Evolutionary conservation across 30 jellyfish, hydroid and myxozoan genomes (phyloP).

Genomic region (Cassiopea xamachana): DNA sequence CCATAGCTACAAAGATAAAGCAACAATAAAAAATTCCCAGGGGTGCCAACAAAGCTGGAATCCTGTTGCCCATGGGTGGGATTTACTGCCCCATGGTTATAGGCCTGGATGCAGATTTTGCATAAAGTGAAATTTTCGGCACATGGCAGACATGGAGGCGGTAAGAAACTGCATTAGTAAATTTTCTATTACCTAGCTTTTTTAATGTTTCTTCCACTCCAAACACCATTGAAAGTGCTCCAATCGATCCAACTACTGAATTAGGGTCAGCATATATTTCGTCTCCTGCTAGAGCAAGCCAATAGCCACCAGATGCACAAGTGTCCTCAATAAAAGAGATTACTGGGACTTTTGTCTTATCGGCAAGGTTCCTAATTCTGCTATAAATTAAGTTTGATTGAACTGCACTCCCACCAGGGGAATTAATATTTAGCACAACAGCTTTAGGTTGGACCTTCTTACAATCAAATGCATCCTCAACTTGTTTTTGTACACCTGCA

Average conservation of each 20-base stretch:
- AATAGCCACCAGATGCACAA: slow-evolving; percentile 92
- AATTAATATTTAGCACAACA: slow-evolving; percentile 73
- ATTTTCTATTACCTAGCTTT: slow-evolving; percentile 52
- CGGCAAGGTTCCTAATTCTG: slow-evolving; percentile 60
- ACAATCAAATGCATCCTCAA: slow-evolving; percentile 79
- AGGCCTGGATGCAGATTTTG: too few relatives aligned
- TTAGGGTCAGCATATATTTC: slow-evolving; percentile 80
- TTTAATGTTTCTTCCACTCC: slow-evolving; percentile 69
- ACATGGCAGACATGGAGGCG: too few relatives aligned
- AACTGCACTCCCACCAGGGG: slow-evolving; percentile 88
- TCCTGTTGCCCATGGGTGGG: too few relatives aligned
- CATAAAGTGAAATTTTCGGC: too few relatives aligned
- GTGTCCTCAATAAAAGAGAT: slow-evolving; percentile 69
- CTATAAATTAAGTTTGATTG: slow-evolving; percentile 82
- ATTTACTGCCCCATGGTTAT: too few relatives aligned
- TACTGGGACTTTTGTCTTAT: slow-evolving; percentile 72
- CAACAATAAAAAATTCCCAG: too few relatives aligned
- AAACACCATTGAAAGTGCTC: slow-evolving; percentile 64
- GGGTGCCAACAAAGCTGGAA: too few relatives aligned
- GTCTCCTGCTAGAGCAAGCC: slow-evolving; percentile 93
- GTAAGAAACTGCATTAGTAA: neutral
- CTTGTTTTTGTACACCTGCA: slow-evolving; percentile 56
- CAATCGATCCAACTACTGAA: slow-evolving; percentile 87
- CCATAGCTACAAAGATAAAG: too few relatives aligned
- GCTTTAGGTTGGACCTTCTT: slow-evolving; percentile 79